These are phyloP conservation scores for Pseudochirops corinnae DNA, from an alignment of 2,797 vertebrate species.

Conservation along the genomic window DNA sequence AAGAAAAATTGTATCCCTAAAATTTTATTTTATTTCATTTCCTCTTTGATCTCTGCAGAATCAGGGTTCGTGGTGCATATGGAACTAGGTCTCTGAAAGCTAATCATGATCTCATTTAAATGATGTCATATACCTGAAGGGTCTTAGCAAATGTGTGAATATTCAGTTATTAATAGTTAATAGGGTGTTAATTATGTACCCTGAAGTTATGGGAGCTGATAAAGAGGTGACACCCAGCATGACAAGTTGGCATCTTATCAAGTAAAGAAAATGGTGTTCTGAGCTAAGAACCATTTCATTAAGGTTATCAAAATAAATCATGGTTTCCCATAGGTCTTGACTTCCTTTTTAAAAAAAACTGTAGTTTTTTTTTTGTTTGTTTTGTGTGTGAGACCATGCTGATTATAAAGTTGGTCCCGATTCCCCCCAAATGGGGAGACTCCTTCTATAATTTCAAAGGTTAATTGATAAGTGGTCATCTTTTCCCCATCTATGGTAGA, in stretches of 20 bases:
- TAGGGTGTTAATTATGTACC: constrained; percentile 77
- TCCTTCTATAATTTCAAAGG: background rate
- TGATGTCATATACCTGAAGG: constrained; percentile 45
- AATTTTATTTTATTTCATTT: background rate
- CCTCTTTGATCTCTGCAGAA: background rate
- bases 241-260: constrained; percentile 52
- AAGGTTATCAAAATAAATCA: constrained; percentile 14
- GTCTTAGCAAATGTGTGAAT: constrained; percentile 71
- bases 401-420: background rate
- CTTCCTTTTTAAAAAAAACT: constrained; percentile 6
- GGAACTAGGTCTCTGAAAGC: constrained; percentile 40
- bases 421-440: background rate
- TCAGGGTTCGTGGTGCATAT: constrained; percentile 41
- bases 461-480: background rate
- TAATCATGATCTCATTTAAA: constrained; percentile 54
- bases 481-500: constrained; percentile 5
- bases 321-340: constrained; percentile 18
- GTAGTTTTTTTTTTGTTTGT: background rate
- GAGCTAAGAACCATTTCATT: constrained; percentile 35
- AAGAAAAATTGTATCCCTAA: background rate
- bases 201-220: constrained; percentile 69
- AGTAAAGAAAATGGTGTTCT: constrained; percentile 60
- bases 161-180: constrained; percentile 81
- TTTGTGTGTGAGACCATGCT: background rate
- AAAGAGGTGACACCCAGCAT: constrained; percentile 70